Evolutionary conservation across 2,888 invertebrate species (phyloP), one percentile per base, ranked within the genome.

Genomic region (Patella ulyssiponensis): DNA sequence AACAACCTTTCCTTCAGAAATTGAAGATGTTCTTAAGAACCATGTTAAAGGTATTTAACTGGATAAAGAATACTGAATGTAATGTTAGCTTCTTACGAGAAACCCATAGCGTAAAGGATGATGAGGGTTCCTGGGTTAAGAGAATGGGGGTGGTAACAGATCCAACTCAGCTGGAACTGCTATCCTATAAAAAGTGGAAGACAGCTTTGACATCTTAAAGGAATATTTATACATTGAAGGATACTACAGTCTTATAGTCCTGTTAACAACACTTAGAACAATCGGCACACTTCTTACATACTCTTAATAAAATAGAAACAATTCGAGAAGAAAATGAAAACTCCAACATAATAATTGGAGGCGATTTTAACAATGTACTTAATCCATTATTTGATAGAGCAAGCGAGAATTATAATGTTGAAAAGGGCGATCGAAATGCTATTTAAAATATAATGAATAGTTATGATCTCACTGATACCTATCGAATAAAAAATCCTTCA

Each of bases 401-500:
- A 58, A 2, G 58, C 20, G 58, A n/a, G 9, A 58, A 58, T 58
- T 58, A 58, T 58, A 58, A 3, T n/a, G 20, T 58, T 58, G n/a
- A 58, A 58, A 58, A 58, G 58, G 11, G n/a, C 7, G 58, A n/a
- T n/a, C 1, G 17, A 1, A 58, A 17, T 14, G 58, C 17, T n/a
- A 58, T 58, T n/a, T 9, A n/a, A n/a, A 58, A 58, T 58, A 58
- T 58, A 58, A n/a, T 58, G n/a, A 58, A 58, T 58, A 58, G 4
- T 14, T 58, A 7, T 58, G n/a, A 58, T n/a, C 58, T 58, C 20
- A 17, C 20, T n/a, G 58, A 58, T 58, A 58, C n/a, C 4, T 58
- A 58, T 58, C 4, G 58, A 58, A n/a, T 58, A 17, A 58, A n/a
- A 17, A 58, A n/a, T 17, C 58, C 58, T n/a, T 5, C 20, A 20